Evolutionary conservation across 1,140 invertebrate genomes (phyloP), one percentile per base, ranked within the genome.

Genomic region (Drosophila kohkoa): DNA sequence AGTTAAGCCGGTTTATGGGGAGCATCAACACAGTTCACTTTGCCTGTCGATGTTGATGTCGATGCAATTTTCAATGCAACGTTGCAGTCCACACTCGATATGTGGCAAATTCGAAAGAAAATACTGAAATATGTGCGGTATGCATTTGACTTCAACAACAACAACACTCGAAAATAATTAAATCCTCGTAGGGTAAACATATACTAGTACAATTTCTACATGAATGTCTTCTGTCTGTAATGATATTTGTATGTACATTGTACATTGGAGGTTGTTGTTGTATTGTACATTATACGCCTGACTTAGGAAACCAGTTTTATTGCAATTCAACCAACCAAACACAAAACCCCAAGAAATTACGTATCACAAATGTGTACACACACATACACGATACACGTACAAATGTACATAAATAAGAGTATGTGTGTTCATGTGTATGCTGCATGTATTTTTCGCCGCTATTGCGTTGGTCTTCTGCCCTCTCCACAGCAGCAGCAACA

Each of bases 241-340:
- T 59, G 13, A 30, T 49, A 38, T 28, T 60, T 67, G 32, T 10
- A 6, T 57, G 10, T 46, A 62, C 25, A 43, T 51, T 51, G 46
- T 68, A 60, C 54, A 71, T 67, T 13, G 20, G 45, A 25, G 0
- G 20, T 25, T 25, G 20, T 62, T 51, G 54, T 62, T 51, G 54
- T 58, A 75, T 77, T 79, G 71, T 81, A 85, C 85, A 85, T 90
- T 88, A 81, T 85, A 73, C 85, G 81, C 48, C 68, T 82, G 81
- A 89, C 59, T 89, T 70, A 88, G 75, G 77, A 75, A 88, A 88
- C 85, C 85, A 74, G 85, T 88, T 89, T 89, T 78, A 88, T 89
- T 88, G 85, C 85, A 88, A 88, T 85, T 81, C 72, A 77, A 78
- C 72, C 69, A 80, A 88, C 52, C 80, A 65, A 77, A 74, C 69